These are phyloP conservation scores for Lithophane socia DNA, from an alignment of 2,888 invertebrate genomes.

Conservation along the genomic window DNA sequence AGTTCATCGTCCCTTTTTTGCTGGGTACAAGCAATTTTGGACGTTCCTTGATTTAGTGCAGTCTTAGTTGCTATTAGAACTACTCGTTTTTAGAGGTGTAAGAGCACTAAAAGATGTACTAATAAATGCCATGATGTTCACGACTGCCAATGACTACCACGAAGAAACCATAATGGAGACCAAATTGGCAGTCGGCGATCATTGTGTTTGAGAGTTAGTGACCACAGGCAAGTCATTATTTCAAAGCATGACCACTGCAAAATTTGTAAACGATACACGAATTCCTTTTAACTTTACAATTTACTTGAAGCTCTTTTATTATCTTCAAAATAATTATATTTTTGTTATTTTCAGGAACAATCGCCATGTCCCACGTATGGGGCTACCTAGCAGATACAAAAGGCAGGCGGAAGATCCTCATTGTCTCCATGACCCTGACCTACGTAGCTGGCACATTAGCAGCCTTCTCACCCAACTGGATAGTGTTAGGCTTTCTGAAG, in stretches of 20 bases:
- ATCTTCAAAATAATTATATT: too few relatives aligned
- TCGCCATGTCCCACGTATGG: constrained; percentile 84
- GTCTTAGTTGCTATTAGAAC: background rate
- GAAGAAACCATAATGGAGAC: background rate
- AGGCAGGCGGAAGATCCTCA: constrained; percentile 79
- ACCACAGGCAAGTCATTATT: background rate
- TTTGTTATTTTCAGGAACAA: constrained; percentile 82
- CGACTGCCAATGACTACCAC: background rate
- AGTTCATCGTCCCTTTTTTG: constrained; percentile 22
- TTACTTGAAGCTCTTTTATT: too few relatives aligned
- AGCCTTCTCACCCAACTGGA: constrained; percentile 91
- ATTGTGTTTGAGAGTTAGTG: background rate
- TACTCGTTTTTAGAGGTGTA: background rate
- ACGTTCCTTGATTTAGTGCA: too few relatives aligned
- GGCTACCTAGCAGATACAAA: constrained; percentile 86
- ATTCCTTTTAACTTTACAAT: too few relatives aligned
- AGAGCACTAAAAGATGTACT: background rate
- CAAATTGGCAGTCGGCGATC: background rate
- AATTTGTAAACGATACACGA: too few relatives aligned
- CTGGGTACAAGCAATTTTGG: background rate
- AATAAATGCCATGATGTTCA: background rate
- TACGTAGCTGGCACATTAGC: constrained; percentile 88
- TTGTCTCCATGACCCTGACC: constrained; percentile 83
- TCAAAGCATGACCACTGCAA: background rate
- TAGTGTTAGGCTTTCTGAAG: constrained; percentile 90